phyloP scores from a whole-genome alignment of 1,140 invertebrate genomes.

The Chionoecetes opilio region DNA sequence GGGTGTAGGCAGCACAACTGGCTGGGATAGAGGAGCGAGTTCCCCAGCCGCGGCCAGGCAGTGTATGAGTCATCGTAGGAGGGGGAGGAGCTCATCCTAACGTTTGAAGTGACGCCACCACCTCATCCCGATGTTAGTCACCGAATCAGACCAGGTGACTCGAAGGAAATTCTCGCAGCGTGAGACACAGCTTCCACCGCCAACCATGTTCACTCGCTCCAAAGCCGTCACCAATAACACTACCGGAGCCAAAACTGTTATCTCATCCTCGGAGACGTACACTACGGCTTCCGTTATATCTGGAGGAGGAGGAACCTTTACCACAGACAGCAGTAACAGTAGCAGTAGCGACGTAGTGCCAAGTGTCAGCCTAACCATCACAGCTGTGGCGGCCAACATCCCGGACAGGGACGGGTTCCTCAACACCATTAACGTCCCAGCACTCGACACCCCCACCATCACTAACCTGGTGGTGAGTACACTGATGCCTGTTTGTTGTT shows the following conservation, averaged over 20 bases:
- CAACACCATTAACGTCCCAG: conserved; percentile 31
- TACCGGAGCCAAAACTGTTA: neutral
- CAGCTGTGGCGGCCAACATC: conserved; percentile 63
- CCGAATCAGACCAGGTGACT: conserved; percentile 67
- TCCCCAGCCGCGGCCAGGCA: conserved; percentile 68
- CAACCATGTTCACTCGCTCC: conserved; percentile 70
- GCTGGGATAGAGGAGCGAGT: conserved; percentile 67
- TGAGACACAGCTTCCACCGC: conserved; percentile 54
- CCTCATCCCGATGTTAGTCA: conserved; percentile 75
- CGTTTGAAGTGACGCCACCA: conserved; percentile 67
- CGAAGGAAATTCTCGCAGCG: conserved; percentile 70
- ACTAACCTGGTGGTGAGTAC: conserved; percentile 70
- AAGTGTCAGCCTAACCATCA: conserved; percentile 67
- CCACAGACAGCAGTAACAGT: neutral
- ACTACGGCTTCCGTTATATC: conserved; percentile 49
- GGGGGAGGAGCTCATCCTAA: conserved; percentile 71
- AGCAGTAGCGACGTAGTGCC: conserved; percentile 36
- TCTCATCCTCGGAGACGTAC: conserved; percentile 41
- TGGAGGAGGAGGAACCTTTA: conserved; percentile 11
- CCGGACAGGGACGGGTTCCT: neutral
- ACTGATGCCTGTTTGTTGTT: neutral
- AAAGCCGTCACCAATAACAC: conserved; percentile 15
- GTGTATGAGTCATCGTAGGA: conserved; percentile 76
- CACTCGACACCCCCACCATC: conserved; percentile 65
- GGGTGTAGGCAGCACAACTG: neutral